phyloP scores from a whole-genome alignment of 64 coral and sea anemone genomes.

The Anthopleura sola region DNA sequence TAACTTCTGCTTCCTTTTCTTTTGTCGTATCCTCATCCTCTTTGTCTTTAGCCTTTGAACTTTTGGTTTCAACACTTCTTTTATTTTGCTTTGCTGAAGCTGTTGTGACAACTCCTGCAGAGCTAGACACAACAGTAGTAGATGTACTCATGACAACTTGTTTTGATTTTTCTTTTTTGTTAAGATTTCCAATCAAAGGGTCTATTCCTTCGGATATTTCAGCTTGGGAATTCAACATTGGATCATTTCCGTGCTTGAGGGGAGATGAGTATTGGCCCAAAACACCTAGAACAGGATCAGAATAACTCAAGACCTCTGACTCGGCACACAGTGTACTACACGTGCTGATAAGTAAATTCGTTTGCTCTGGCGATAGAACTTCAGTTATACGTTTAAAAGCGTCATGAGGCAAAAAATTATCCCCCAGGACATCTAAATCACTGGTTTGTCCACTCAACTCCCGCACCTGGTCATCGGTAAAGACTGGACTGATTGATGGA shows the following conservation, averaged over 20 bases:
- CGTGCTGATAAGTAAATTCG: conserved; percentile 62
- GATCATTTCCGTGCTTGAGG: conserved; percentile 25
- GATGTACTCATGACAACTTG: conserved; percentile 26
- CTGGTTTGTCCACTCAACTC: conserved; percentile 67
- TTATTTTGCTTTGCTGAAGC: conserved; percentile 15
- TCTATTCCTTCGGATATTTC: conserved; percentile 27
- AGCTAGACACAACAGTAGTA: conserved; percentile 16
- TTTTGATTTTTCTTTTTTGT: conserved; percentile 10
- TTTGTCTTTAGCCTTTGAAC: neutral
- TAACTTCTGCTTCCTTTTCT: neutral
- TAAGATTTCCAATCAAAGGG: conserved; percentile 32
- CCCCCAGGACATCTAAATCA: conserved; percentile 71
- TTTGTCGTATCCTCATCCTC: neutral
- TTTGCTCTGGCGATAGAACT: conserved; percentile 66
- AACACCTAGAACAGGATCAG: conserved; percentile 28
- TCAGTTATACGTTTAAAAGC: conserved; percentile 86
- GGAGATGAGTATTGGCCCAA: conserved; percentile 24
- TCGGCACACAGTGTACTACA: conserved; percentile 35
- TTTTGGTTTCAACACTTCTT: neutral
- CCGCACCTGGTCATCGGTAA: conserved; percentile 93
- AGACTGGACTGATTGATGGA: conserved; percentile 92
- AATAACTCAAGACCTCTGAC: conserved; percentile 34
- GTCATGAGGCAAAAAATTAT: conserved; percentile 65
- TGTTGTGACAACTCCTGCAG: neutral
- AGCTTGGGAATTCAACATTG: neutral